Evolutionary conservation across 2,888 invertebrate genomes (phyloP).

Genomic region (Malthinus flaveolus): DNA sequence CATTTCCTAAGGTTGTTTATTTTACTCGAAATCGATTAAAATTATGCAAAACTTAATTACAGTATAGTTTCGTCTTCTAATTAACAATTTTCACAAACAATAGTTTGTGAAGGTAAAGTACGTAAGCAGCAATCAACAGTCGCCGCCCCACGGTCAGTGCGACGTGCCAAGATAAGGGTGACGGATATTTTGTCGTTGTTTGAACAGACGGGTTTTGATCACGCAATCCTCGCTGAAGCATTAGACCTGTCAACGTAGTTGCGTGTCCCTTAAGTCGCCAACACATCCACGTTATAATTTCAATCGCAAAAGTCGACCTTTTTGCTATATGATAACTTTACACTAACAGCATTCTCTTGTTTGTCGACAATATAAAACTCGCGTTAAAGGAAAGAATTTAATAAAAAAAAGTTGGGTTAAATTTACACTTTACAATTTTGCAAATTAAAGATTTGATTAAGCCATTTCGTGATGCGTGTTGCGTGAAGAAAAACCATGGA

Average conservation of each 20-base stretch:
- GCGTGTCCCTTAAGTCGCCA: slow-evolving; percentile 23
- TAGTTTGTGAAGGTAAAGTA: slow-evolving; percentile 1
- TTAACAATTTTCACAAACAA: slow-evolving; percentile 3
- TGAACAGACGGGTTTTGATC: slow-evolving; percentile 29
- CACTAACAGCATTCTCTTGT: slow-evolving; percentile 13
- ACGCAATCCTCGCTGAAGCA: slow-evolving; percentile 27
- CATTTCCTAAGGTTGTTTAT: background rate
- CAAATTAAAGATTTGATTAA: too few relatives aligned
- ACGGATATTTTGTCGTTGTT: slow-evolving; percentile 32
- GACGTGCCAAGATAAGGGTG: slow-evolving; percentile 31
- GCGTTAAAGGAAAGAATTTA: too few relatives aligned
- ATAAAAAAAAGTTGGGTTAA: too few relatives aligned
- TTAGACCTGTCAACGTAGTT: slow-evolving; percentile 27
- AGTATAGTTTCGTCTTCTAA: background rate
- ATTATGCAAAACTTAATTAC: background rate
- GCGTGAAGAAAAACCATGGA: too few relatives aligned
- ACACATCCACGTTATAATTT: slow-evolving; percentile 16
- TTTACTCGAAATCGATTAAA: background rate
- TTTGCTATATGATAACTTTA: slow-evolving; percentile 16
- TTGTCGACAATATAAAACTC: slow-evolving; percentile 11
- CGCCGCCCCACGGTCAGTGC: slow-evolving; percentile 25
- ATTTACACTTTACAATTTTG: too few relatives aligned
- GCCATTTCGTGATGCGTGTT: too few relatives aligned
- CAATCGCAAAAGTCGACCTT: slow-evolving; percentile 23
- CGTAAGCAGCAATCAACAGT: slow-evolving; percentile 27